Percentiles rank a stretch among this genome's conserved stretches.
phyloP scores from a whole-genome alignment of 2,113 vertebrate species.

The Uria lomvia region DNA sequence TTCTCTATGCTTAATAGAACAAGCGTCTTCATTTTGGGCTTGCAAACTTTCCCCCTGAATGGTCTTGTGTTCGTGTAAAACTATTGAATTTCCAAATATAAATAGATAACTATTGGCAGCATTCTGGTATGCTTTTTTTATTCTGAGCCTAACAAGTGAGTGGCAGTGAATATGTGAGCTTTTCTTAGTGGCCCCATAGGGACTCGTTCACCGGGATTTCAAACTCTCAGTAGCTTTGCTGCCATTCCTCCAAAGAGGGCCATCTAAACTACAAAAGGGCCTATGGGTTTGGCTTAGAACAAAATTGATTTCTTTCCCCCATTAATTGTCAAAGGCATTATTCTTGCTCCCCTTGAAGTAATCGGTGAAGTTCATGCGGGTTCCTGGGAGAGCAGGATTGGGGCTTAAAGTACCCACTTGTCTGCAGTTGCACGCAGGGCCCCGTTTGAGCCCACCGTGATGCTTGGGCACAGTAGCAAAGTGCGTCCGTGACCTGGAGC shows the following conservation, averaged over 20 bases:
- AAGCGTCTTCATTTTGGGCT: neutral
- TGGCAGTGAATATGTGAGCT: neutral
- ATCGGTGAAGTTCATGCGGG: neutral
- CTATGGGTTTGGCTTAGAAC: neutral
- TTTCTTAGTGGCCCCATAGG: neutral
- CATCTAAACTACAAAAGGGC: neutral
- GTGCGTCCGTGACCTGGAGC: accelerated
- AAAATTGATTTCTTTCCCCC: neutral
- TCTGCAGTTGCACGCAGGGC: accelerated
- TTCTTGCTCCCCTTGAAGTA: neutral
- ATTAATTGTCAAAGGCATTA: neutral
- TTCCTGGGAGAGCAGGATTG: neutral
- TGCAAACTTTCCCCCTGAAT: neutral
- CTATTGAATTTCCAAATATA: neutral
- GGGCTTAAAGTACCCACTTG: neutral
- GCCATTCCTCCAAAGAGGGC: neutral
- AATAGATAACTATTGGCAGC: neutral
- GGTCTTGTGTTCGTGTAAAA: neutral
- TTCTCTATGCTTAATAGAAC: neutral
- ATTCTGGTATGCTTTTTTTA: neutral
- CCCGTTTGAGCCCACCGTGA: accelerated
- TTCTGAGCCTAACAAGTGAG: neutral
- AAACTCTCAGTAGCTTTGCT: neutral
- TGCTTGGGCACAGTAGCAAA: neutral
- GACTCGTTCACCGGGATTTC: neutral